phyloP scores from a whole-genome alignment of 2,113 vertebrate species.

The Cebus imitator region DNA sequence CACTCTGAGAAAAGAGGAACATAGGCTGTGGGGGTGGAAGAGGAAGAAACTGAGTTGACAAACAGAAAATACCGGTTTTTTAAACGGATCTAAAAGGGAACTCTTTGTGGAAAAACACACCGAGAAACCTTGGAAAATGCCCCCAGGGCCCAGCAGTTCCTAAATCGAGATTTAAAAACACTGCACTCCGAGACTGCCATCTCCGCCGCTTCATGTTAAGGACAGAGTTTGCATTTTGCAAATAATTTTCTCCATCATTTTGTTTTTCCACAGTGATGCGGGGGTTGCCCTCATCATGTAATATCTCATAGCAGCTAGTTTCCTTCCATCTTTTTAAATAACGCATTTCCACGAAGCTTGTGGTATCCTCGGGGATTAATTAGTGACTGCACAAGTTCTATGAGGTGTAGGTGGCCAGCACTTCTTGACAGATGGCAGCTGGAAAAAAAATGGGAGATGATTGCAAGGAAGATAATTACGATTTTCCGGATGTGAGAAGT shows the following conservation, averaged over 20 bases:
- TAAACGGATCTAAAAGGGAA: neutral
- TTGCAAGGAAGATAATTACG: neutral
- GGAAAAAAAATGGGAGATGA: constrained; percentile 54
- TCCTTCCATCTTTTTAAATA: constrained; percentile 19
- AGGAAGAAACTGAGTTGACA: neutral
- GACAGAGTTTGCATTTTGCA: neutral
- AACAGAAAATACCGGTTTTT: neutral
- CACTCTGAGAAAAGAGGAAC: neutral
- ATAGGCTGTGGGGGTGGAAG: neutral
- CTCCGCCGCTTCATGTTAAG: neutral
- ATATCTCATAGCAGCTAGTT: neutral
- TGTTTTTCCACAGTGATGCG: neutral
- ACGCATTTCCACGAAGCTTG: neutral
- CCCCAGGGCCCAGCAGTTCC: neutral
- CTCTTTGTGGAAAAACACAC: neutral
- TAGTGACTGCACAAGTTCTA: constrained; percentile 55
- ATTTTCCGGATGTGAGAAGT: constrained; percentile 71
- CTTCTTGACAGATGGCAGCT: constrained; percentile 71
- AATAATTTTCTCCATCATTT: neutral
- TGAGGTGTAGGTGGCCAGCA: constrained; percentile 25
- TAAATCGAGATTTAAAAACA: neutral
- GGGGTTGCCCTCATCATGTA: neutral
- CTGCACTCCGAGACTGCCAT: fast-evolving
- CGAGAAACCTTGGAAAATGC: neutral
- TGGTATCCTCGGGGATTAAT: constrained; percentile 57